These are phyloP conservation scores for Neodon shergylaensis DNA, from an alignment of 2,113 vertebrate genomes.

Conservation along the genomic window DNA sequence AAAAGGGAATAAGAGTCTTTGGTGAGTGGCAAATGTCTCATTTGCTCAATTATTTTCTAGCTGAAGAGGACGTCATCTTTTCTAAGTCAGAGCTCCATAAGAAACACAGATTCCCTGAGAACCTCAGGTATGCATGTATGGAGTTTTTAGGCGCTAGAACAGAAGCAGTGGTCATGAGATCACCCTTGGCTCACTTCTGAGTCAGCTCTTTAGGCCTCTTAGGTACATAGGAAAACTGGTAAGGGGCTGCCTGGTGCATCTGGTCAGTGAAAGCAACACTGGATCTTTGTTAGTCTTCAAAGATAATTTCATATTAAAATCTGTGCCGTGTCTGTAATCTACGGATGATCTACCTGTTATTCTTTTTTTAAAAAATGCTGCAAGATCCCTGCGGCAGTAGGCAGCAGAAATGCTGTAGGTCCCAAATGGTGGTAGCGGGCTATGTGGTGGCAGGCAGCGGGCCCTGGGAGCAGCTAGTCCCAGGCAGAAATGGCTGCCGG, in stretches of 20 bases:
- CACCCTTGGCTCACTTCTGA: neutral
- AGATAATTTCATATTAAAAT: neutral
- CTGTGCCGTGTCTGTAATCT: neutral
- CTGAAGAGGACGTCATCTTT: neutral
- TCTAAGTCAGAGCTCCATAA: neutral
- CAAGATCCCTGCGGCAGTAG: too few relatives aligned
- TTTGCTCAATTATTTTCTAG: constrained; percentile 62
- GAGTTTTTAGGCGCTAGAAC: neutral
- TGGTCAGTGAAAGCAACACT: too few relatives aligned
- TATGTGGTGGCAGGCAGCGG: too few relatives aligned
- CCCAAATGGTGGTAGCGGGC: too few relatives aligned
- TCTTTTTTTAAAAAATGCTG: too few relatives aligned
- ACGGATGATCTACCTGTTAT: neutral
- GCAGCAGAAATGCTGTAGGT: too few relatives aligned
- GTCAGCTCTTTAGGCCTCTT: neutral
- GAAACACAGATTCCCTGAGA: constrained; percentile 27
- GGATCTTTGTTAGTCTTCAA: constrained; percentile 5
- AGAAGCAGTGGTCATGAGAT: neutral
- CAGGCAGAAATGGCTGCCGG: too few relatives aligned
- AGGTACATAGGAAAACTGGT: neutral
- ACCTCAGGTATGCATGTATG: constrained; percentile 54
- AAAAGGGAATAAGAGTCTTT: neutral
- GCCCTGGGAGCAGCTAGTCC: too few relatives aligned
- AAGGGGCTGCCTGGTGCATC: accelerated
- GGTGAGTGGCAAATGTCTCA: neutral